Percentiles rank a stretch among this genome's conserved stretches.
These are phyloP conservation scores for Eristalis arbustorum DNA, from an alignment of 2,888 invertebrate species.

Conservation along the genomic window DNA sequence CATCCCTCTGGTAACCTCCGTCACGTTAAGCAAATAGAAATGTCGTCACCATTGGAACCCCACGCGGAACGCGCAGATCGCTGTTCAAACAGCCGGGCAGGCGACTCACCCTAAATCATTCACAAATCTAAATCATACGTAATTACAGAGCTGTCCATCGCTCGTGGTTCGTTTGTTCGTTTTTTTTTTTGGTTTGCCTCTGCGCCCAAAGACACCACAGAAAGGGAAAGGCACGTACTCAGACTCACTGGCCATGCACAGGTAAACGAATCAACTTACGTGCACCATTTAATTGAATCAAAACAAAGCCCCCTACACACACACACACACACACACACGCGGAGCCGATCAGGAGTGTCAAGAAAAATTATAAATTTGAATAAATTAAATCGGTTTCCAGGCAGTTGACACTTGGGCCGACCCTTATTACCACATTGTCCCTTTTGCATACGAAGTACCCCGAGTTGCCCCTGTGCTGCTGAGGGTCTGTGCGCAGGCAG, in stretches of 20 bases:
- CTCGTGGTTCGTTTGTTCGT: slow-evolving; percentile 25
- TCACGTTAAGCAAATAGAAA: background rate
- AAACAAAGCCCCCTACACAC: slow-evolving; percentile 51
- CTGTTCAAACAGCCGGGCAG: background rate
- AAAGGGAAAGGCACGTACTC: slow-evolving; percentile 67
- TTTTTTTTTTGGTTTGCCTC: slow-evolving; percentile 2
- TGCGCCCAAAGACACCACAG: slow-evolving; percentile 47
- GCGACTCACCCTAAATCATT: slow-evolving; percentile 16
- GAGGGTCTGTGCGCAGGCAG: background rate
- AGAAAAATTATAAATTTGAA: slow-evolving; percentile 69
- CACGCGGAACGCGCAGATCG: background rate
- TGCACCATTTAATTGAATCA: slow-evolving; percentile 65
- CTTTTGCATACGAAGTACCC: slow-evolving; percentile 64
- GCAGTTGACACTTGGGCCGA: slow-evolving; percentile 59
- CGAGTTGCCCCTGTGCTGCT: slow-evolving; percentile 1
- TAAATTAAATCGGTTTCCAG: slow-evolving; percentile 63
- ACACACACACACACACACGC: background rate
- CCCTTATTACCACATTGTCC: slow-evolving; percentile 70
- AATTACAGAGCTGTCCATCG: slow-evolving; percentile 55
- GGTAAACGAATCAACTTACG: slow-evolving; percentile 49
- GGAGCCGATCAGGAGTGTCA: slow-evolving; percentile 15
- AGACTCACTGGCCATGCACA: slow-evolving; percentile 15
- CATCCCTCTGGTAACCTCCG: background rate
- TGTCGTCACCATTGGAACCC: background rate
- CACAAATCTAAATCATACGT: slow-evolving; percentile 60